Evolutionary conservation across 2,797 vertebrate genomes (phyloP), one percentile per base, ranked within the genome.

Genomic region (Trematomus bernacchii): DNA sequence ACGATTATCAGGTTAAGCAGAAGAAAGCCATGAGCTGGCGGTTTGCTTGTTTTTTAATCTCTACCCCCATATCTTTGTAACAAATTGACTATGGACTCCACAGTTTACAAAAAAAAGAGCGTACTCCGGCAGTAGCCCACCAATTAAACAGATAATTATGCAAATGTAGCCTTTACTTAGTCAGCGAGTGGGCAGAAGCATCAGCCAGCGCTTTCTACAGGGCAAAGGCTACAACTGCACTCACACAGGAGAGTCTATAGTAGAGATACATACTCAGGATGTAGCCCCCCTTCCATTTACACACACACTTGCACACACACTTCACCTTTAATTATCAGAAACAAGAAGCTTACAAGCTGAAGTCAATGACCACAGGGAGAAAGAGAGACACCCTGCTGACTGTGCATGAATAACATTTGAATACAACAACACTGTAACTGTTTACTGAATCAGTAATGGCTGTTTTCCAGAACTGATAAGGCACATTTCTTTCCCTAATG

Each of bases 81-180:
- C 89, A 91, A 90, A 93, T 92, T 91, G 91, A 86, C 71, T 80
- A 84, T 80, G 84, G 91, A 93, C 89, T 93, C 87, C 88, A 79
- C 85, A 83, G 89, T 83, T 91, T 79, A 85, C 87, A 91, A 85
- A 92, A 91, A 83, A 91, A 79, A 85, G 83, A 59, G 80, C 66
- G 44, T 84, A 82, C 87, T 92, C 80, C 89, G 90, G 92, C 91
- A 90, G 77, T 62, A 82, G 85, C 85, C 82, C 84, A 77, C 89
- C 95, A 95, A 95, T 95, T 95, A 95, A 94, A 94, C 82, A 90
- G 93, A 94, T 93, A 93, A 95, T 95, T 95, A 95, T 96, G 94
- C 93, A 94, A 95, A 96, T 95, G 93, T 94, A 92, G 94, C 94
- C 94, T 95, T 96, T 95, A 94, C 93, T 95, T 93, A 94, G 94